These are phyloP conservation scores for Conus betulinus DNA, from an alignment of 1,140 invertebrate species.

Conservation along the genomic window DNA sequence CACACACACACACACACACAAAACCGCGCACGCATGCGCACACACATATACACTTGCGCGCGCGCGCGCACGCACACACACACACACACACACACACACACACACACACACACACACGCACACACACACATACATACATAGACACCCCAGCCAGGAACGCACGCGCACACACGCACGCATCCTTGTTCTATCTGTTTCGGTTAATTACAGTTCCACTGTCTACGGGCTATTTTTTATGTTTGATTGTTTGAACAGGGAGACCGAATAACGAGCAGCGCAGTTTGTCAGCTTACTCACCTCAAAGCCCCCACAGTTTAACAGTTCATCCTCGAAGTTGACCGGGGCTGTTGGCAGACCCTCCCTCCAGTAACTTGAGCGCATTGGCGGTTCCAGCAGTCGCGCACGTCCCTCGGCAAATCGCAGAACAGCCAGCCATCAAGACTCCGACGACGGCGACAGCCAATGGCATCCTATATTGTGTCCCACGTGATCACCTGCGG, in stretches of 20 bases:
- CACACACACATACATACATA: constrained; percentile 16
- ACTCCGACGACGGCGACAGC: not conserved
- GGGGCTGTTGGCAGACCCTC: constrained; percentile 86
- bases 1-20: too few species aligned
- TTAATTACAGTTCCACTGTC: too few species aligned
- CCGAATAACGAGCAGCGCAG: too few species aligned
- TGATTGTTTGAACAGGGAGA: too few species aligned
- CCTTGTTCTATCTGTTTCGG: too few species aligned
- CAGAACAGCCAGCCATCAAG: constrained; percentile 16
- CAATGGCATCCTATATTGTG: not conserved
- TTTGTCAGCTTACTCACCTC: constrained; percentile 56
- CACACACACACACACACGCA: not conserved
- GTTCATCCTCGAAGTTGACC: constrained; percentile 95
- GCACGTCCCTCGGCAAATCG: constrained; percentile 81
- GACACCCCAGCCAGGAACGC: constrained; percentile 16
- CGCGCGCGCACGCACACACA: not conserved
- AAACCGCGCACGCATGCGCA: too few species aligned
- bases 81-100: constrained; percentile 3
- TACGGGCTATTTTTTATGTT: not conserved
- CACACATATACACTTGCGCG: too few species aligned
- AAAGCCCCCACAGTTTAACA: constrained; percentile 87
- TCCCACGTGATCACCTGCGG: not conserved
- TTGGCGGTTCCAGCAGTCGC: constrained; percentile 90
- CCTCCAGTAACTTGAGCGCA: constrained; percentile 93
- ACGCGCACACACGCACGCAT: constrained; percentile 19